Evolutionary conservation across 2,113 vertebrate genomes (phyloP).

Genomic region (Xyrauchen texanus): DNA sequence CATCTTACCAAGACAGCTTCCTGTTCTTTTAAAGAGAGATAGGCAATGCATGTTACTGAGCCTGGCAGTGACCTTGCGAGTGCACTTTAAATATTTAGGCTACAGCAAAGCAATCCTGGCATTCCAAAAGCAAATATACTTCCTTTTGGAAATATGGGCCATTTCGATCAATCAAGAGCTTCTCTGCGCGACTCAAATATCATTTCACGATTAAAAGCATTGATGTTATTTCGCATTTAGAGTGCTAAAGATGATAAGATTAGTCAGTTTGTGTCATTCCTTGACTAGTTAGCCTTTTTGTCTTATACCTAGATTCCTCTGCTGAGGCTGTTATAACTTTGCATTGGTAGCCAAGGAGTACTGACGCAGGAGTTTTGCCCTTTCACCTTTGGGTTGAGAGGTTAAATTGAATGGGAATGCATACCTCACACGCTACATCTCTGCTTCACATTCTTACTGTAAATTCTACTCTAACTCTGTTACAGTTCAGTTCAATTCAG

Average conservation of each 20-base stretch:
- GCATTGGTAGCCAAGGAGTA: slow-evolving; percentile 23
- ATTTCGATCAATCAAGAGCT: neutral
- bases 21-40: slow-evolving; percentile 46
- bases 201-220: too few species aligned
- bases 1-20: slow-evolving; percentile 59
- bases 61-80: neutral
- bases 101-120: neutral
- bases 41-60: too few species aligned
- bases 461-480: neutral
- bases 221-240: neutral
- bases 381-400: slow-evolving; percentile 41
- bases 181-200: neutral
- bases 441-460: neutral
- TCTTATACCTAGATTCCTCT: too few species aligned
- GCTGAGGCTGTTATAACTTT: too few species aligned
- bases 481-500: too few species aligned
- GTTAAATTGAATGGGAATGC: slow-evolving; percentile 50
- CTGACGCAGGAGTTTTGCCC: slow-evolving; percentile 47
- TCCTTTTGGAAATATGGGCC: neutral
- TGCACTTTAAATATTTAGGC: slow-evolving; percentile 36
- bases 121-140: slow-evolving; percentile 21
- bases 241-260: slow-evolving; percentile 5
- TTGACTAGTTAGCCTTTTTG: neutral
- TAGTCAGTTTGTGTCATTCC: neutral
- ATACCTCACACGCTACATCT: slow-evolving; percentile 44